These are phyloP conservation scores for Prolemur simus DNA, from an alignment of 2,113 vertebrate genomes.

Conservation along the genomic window DNA sequence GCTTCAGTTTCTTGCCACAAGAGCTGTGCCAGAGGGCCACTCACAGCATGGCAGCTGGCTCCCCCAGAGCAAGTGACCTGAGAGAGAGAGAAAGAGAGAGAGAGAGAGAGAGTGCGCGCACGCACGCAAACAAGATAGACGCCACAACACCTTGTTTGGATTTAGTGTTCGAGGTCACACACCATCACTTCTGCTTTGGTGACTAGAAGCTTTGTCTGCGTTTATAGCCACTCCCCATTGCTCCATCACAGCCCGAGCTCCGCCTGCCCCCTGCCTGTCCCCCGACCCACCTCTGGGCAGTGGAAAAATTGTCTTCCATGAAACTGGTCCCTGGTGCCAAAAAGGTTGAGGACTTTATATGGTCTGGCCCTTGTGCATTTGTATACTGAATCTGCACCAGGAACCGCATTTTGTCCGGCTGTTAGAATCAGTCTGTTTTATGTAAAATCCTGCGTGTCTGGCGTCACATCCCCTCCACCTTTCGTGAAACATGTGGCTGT, in stretches of 20 bases:
- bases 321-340: too few relatives aligned
- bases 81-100: neutral
- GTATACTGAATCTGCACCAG: too few relatives aligned
- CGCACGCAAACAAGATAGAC: neutral
- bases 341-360: too few relatives aligned
- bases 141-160: neutral
- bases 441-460: neutral
- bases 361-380: neutral
- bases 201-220: neutral
- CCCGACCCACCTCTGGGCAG: too few relatives aligned
- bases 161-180: neutral
- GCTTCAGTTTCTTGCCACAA: neutral
- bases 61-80: neutral
- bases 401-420: neutral
- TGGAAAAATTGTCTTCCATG: too few relatives aligned
- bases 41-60: neutral
- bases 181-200: neutral
- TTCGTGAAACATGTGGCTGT: neutral
- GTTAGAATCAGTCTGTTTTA: neutral
- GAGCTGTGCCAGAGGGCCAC: neutral
- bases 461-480: neutral
- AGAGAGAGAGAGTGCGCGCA: too few relatives aligned
- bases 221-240: too few relatives aligned
- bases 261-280: too few relatives aligned
- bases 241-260: too few relatives aligned